Conservation (phyloP, 2,797 vertebrate genomes). For the Rhodeus uyekii region DNA sequence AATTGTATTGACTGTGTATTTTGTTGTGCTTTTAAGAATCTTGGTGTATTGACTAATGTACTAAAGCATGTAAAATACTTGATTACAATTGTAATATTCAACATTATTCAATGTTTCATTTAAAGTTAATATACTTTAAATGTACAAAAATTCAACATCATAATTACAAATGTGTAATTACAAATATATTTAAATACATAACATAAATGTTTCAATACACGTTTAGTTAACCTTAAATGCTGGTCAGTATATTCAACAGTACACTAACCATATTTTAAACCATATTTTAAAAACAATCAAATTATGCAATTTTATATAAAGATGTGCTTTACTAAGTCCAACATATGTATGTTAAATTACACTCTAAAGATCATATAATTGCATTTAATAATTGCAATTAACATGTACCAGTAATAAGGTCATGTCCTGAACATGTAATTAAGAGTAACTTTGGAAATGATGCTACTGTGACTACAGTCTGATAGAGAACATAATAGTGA, state of each 20-base stretch:
- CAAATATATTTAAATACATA: neutral
- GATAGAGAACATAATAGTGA: neutral
- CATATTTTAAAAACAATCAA: neutral
- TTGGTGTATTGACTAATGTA: neutral
- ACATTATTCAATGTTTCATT: neutral
- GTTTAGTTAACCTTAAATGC: neutral
- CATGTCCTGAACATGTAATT: too few species aligned
- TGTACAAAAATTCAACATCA: neutral
- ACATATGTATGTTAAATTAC: neutral
- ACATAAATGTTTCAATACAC: neutral
- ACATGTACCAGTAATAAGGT: too few species aligned
- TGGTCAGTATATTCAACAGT: neutral
- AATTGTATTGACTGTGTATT: neutral
- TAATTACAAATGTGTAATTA: neutral
- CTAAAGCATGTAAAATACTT: neutral
- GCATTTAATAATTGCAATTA: neutral
- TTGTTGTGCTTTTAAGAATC: too few species aligned
- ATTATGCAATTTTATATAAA: neutral
- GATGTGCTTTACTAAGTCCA: neutral
- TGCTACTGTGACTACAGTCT: neutral
- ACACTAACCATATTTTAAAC: neutral
- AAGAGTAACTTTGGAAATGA: neutral
- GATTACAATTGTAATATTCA: neutral
- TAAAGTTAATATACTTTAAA: neutral
- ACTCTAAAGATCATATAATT: neutral